Evolutionary conservation across 1,140 invertebrate genomes (phyloP), one percentile per base, ranked within the genome.

Genomic region (Zaprionus africanus): DNA sequence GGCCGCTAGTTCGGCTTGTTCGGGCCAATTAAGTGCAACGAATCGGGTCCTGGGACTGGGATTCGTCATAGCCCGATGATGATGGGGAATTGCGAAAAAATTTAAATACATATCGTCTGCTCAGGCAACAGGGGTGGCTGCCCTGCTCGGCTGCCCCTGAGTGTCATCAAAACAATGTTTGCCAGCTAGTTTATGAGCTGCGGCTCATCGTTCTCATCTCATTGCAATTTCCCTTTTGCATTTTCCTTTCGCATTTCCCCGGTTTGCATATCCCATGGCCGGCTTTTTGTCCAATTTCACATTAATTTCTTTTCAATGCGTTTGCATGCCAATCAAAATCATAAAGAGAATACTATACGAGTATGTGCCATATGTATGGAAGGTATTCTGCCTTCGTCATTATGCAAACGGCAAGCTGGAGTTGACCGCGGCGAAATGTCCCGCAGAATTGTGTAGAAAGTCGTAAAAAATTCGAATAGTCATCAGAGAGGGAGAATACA

Each of bases 151-250:
- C 82, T 86, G 82, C 68, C 83, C 81, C 84, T 84, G 78, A 87
- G 84, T 87, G 84, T 87, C 84, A 87, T 87, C 84, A 87, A 87
- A 88, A 88, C 84, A 88, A 88, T 84, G 84, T 88, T 88, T 88
- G 84, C 58, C 81, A 79, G 78, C 60, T 88, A 88, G 84, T 88
- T 88, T 88, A 88, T 88, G 85, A 84, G 84, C 81, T 87, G 84
- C 67, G 77, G 69, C 78, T 84, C 82, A 78, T 76, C 41, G 31
- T 34, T 24, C 31, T 79, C 77, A 76, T 76, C 75, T 54, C 51
- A 67, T 79, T 82, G 54, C 65, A 62, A 81, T 78, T 84, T 69
- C 43, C 81, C 73, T 71, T 82, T 73, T 56, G 31, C 64, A 74
- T 76, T 83, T 64, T 46, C 74, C 77, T 81, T 82, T 38, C 17